These are phyloP conservation scores for Andricus quercusramuli DNA, from an alignment of 2,888 invertebrate genomes.

Conservation along the genomic window DNA sequence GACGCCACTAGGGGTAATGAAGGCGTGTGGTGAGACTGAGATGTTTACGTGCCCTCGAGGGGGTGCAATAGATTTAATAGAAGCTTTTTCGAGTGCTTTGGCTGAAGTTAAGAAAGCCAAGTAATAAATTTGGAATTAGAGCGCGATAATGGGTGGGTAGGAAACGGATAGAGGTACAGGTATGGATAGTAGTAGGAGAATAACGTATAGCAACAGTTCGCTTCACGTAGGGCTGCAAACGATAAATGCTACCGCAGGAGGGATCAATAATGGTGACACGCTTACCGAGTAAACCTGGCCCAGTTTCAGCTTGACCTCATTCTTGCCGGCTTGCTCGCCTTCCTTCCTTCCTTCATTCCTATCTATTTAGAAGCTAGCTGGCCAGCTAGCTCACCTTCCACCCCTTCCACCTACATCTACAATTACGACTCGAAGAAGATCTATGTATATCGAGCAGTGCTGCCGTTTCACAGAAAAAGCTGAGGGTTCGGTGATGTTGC, in stretches of 20 bases:
- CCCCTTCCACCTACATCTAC: constrained; percentile 39
- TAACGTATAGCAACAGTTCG: constrained; percentile 67
- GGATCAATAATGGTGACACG: constrained; percentile 76
- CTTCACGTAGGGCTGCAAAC: constrained; percentile 49
- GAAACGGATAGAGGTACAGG: constrained; percentile 36
- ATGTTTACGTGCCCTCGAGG: background rate
- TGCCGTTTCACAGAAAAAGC: too few species aligned
- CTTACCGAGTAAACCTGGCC: constrained; percentile 79
- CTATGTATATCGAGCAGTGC: constrained; percentile 13
- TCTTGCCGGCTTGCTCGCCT: constrained; percentile 57
- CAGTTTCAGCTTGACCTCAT: constrained; percentile 72
- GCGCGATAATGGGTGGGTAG: background rate
- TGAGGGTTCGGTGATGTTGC: too few species aligned
- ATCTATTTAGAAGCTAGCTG: constrained; percentile 45
- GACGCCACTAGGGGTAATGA: background rate
- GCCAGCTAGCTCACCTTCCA: constrained; percentile 44
- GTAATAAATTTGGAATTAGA: constrained; percentile 15
- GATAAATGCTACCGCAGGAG: constrained; percentile 61
- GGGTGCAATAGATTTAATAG: constrained; percentile 2
- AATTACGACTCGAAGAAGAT: constrained; percentile 21
- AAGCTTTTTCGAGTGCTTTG: constrained; percentile 31
- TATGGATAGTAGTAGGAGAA: constrained; percentile 54
- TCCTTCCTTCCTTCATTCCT: constrained; percentile 50
- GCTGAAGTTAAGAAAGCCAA: background rate
- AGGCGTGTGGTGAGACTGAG: background rate